Base-by-base conservation (phyloP, 2,888 invertebrate genomes). In the Aspidiotus rigidus region DNA sequence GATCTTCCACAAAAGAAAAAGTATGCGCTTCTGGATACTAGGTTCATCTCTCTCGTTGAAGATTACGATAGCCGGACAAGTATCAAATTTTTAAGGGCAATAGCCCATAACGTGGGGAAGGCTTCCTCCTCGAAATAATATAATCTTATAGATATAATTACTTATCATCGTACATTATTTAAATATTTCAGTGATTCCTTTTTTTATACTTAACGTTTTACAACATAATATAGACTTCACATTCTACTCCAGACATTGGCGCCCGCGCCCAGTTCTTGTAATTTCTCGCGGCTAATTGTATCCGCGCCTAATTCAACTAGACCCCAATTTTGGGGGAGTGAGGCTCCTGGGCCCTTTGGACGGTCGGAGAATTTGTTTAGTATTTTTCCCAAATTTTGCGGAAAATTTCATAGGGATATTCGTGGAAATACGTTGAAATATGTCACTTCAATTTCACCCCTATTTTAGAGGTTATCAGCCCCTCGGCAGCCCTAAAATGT, bases 1-100 rank as follows among this genome's bases (percentile, higher is more conserved):
- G 70, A 70, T 56, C 62, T 69, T 16, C 16, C 62, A n/a, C 49
- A n/a, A n/a, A n/a, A n/a, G n/a, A n/a, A n/a, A 11, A 44, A 44
- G 11, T 44, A 44, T 11, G 49, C 49, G 11, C 8, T 44, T 11
- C 9, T 44, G 8, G 49, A 44, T 11, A 11, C 8, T 10, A 8
- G 49, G 11, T 44, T 44, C 9, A 44, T 11, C 49, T 44, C 49
- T 44, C 49, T 44, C 8, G 11, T 44, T 11, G 11, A 10, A 44
- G 49, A 44, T 44, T 44, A 44, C 11, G 49, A 44, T 10, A 44
- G 49, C 11, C 49, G 49, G 9, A 44, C 49, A 11, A 8, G 11
- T 11, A 10, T 44, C 8, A 11, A 44, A 44, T 44, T 44, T 44
- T 8, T 44, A 44, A 44, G 11, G 49, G 49, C 49, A 10, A 11